Evolutionary conservation across 2,797 vertebrate genomes (phyloP), one percentile per base, ranked within the genome.

Genomic region (Acridotheres tristis): DNA sequence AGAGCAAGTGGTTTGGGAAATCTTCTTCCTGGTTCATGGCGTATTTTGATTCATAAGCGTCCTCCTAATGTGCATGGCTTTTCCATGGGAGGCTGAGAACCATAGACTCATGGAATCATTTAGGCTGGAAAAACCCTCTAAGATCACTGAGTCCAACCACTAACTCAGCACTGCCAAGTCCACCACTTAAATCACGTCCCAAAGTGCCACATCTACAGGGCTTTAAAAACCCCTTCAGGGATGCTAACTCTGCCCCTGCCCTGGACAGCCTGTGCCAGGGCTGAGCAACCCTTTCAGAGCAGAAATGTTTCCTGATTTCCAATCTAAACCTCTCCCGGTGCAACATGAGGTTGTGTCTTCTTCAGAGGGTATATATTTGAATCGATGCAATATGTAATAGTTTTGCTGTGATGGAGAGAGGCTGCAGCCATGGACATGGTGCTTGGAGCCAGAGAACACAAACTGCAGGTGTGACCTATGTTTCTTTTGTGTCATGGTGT

Each of bases 361-460:
- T 72, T 36, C 7, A 0, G 30, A 23, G 23, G 4, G 1, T 15
- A 4, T 9, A 0, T 26, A 32, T 57, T 51, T 53, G 45, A 47
- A 42, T 12, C 0, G 0, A 8, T 36, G 21, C 0, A 4, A 4
- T 3, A 4, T 22, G 29, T 22, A 7, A 1, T 5, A 66, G 50
- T 25, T 71, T 38, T 58, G 48, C 71, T 67, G 43, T 18, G 45
- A 38, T 67, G 38, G 32, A 43, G 61, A 74, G 38, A 58, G 53
- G 38, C 62, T 59, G 32, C 53, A 59, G 62, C 18, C 15, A 36
- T 22, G 38, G 45, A 19, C 21, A 27, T 7, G 8, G 32, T 66
- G 32, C 61, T 67, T 66, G 43, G 53, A 74, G 26, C 14, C 36
- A 85, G 17, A 43, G 10, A 66, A 67, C 32, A 51, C 23, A 58